phyloP scores from a whole-genome alignment of 37 sponge, comb jelly and placozoan genomes.

The Chondrilla cf. caribensis region DNA sequence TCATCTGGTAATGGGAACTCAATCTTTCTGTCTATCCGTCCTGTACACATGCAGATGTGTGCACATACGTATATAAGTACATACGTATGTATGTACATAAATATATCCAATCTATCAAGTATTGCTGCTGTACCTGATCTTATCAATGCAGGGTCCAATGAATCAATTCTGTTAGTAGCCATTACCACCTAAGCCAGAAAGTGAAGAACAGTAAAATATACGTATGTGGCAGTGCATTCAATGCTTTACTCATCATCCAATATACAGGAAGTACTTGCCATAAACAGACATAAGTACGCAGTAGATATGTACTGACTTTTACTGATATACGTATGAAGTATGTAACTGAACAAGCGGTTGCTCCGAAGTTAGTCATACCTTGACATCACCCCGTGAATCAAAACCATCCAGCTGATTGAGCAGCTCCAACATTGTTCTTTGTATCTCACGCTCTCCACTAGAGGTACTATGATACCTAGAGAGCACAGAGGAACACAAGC shows the following conservation, averaged over 20 bases:
- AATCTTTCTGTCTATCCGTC: slow-evolving; percentile 98
- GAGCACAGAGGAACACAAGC: no score
- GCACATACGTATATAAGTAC: neutral
- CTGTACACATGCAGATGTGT: slow-evolving; percentile 24
- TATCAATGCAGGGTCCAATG: slow-evolving; percentile 97
- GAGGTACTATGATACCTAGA: slow-evolving; percentile 92
- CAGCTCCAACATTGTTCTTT: slow-evolving; percentile 96
- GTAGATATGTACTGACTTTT: neutral
- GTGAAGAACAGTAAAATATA: neutral
- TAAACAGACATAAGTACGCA: neutral
- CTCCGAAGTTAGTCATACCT: slow-evolving; percentile 58
- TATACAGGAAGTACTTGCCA: no score
- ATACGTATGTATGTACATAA: neutral
- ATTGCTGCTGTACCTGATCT: slow-evolving; percentile 82
- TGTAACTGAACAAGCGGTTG: no score
- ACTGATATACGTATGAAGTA: neutral
- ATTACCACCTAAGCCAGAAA: slow-evolving; percentile 74
- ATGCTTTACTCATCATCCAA: no score
- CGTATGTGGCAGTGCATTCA: no score
- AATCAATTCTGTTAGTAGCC: slow-evolving; percentile 99
- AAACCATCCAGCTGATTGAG: slow-evolving; percentile 98
- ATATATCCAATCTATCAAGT: neutral
- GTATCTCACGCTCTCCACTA: slow-evolving; percentile 97
- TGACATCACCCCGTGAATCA: slow-evolving; percentile 97
- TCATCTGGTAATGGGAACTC: slow-evolving; percentile 99